Conservation (phyloP, 2,113 vertebrate species). For the Phainopepla nitens region DNA sequence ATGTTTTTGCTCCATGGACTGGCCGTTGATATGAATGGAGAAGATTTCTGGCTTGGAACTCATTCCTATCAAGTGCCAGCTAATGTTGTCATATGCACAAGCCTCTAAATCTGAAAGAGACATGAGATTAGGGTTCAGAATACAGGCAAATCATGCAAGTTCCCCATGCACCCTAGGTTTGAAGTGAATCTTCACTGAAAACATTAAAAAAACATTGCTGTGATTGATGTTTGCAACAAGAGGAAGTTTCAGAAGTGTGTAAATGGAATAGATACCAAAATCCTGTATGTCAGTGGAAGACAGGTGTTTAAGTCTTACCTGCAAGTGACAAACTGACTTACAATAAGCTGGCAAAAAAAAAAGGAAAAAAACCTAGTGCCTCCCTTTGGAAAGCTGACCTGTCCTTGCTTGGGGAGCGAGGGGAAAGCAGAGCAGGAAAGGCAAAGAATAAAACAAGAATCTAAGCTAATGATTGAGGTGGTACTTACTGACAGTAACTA, state of each 20-base stretch:
- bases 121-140: not conserved
- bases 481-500: not conserved
- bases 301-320: not conserved
- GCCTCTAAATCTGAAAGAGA: conserved; percentile 77
- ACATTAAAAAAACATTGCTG: not conserved
- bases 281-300: not conserved
- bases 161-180: not conserved
- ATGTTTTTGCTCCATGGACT: conserved; percentile 80
- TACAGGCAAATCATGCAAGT: not conserved
- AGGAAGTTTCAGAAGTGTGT: not conserved
- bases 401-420: not conserved
- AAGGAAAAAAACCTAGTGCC: not conserved
- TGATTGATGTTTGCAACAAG: not conserved
- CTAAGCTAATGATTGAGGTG: not conserved
- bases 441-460: not conserved
- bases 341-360: not conserved
- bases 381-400: not conserved
- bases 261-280: not conserved
- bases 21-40: conserved; percentile 91
- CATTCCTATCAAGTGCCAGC: conserved; percentile 90
- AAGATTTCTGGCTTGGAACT: conserved; percentile 90
- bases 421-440: not conserved
- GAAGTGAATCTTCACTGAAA: not conserved
- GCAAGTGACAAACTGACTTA: not conserved
- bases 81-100: conserved; percentile 80